These are phyloP conservation scores for Apis mellifera DNA, from an alignment of 1,140 invertebrate genomes.

Conservation along the genomic window Amel_HAv3.1 CM009931.2:25694001-25694500, in stretches of 20 bases:
- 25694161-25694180: slow-evolving; percentile 38
- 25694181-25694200: slow-evolving; percentile 39
- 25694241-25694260: slow-evolving; percentile 21
- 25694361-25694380: neutral
- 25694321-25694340: slow-evolving; percentile 6
- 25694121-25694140: slow-evolving; percentile 43
- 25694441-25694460: too few relatives aligned
- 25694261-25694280: slow-evolving; percentile 27
- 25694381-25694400: too few relatives aligned
- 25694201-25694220: slow-evolving; percentile 24
- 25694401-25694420: too few relatives aligned
- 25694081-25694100: slow-evolving; percentile 15
- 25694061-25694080: slow-evolving; percentile 31
- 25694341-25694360: neutral
- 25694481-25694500: too few relatives aligned
- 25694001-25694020: neutral
- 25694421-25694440: too few relatives aligned
- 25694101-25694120: slow-evolving; percentile 22
- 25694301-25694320: neutral
- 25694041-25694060: slow-evolving; percentile 42
- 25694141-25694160: slow-evolving; percentile 35
- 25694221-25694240: slow-evolving; percentile 2
- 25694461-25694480: too few relatives aligned
- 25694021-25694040: slow-evolving; percentile 20
- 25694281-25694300: neutral